A percentile compares a stretch with the other conserved stretches of the same genome.
phyloP scores from a whole-genome alignment of 2,888 invertebrate species.

The Entomobrya multifasciata region DNA sequence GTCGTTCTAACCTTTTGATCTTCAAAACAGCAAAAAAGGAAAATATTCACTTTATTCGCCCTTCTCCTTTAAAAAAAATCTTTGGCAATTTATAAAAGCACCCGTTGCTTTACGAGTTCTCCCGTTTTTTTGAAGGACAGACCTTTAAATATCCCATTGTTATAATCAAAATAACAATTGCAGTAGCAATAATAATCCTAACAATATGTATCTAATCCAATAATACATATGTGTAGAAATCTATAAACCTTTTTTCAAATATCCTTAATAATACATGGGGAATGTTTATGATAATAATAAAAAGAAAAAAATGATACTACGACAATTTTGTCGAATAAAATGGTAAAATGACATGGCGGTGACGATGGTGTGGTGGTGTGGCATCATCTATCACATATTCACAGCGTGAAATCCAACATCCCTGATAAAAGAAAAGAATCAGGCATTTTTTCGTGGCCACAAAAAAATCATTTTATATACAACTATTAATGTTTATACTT shows the following conservation, averaged over 20 bases:
- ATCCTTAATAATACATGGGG: too few relatives aligned
- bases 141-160: background rate
- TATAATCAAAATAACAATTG: background rate
- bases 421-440: background rate
- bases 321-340: too few relatives aligned
- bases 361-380: background rate
- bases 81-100: background rate
- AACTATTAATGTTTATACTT: too few relatives aligned
- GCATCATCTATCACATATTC: slow-evolving; percentile 28
- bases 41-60: too few relatives aligned
- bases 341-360: background rate
- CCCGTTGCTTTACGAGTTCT: background rate
- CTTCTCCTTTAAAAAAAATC: too few relatives aligned
- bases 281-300: too few relatives aligned
- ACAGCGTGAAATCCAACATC: background rate
- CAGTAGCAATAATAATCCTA: slow-evolving; percentile 11
- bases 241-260: too few relatives aligned
- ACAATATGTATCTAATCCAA: slow-evolving; percentile 45
- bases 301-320: background rate
- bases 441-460: background rate
- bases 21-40: too few relatives aligned
- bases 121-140: slow-evolving; percentile 13
- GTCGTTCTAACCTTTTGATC: too few relatives aligned
- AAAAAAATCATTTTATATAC: background rate
- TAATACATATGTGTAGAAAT: too few relatives aligned